A percentile compares a stretch with the other conserved stretches of the same genome.
Evolutionary conservation across 35 echinoderm and acorn worm species (phyloP).

Genomic region (Strongylocentrotus purpuratus): DNA sequence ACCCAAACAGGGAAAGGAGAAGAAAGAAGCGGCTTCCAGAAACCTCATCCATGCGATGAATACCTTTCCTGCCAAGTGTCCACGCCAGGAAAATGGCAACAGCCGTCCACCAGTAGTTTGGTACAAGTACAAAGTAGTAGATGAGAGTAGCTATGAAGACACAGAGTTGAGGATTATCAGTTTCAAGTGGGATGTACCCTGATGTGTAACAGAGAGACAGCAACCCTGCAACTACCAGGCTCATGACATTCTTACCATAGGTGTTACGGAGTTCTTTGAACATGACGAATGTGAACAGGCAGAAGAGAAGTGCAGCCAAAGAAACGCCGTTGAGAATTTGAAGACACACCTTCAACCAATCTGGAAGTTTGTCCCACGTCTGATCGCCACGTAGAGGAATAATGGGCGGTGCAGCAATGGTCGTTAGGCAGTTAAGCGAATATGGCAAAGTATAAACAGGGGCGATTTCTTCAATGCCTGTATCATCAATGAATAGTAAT

Average conservation of each 20-base stretch:
- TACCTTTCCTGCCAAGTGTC: slow-evolving; percentile 17
- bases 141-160: slow-evolving; percentile 28
- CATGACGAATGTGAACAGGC: not conserved
- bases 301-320: not conserved
- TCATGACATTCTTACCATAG: slow-evolving; percentile 12
- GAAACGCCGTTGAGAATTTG: not conserved
- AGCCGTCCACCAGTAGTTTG: slow-evolving; percentile 39
- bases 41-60: slow-evolving; percentile 8
- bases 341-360: not conserved
- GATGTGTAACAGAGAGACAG: not conserved
- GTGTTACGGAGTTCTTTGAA: slow-evolving; percentile 26
- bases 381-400: not conserved
- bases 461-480: not conserved
- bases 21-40: not conserved
- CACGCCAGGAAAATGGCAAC: slow-evolving; percentile 29
- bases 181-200: slow-evolving; percentile 16
- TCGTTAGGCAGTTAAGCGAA: not conserved
- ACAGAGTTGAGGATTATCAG: not conserved
- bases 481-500: not conserved
- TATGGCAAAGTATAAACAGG: not conserved
- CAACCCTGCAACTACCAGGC: not conserved
- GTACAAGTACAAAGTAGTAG: slow-evolving; percentile 16
- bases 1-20: slow-evolving; percentile 2
- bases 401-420: not conserved
- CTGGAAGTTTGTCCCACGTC: slow-evolving; percentile 1